Evolutionary conservation across 2,888 invertebrate species (phyloP).

Genomic region (Harpalus rubripes): DNA sequence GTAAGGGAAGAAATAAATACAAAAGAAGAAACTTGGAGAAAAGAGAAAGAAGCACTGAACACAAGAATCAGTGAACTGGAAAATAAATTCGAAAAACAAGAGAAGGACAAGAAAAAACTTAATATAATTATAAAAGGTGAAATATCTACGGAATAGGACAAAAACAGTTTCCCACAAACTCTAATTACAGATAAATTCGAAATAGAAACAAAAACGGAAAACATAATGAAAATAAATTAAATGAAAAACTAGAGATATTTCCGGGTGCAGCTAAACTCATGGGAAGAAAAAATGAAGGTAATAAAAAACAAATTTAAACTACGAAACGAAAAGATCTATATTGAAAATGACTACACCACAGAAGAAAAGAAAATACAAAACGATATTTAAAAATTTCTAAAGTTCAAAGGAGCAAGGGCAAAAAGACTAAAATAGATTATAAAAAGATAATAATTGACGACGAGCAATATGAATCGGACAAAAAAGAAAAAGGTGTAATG

Average conservation of each 20-base stretch:
- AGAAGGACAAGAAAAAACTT: not conserved
- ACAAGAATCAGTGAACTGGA: not conserved
- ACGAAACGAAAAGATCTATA: not conserved
- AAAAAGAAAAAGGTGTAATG: no score
- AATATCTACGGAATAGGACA: not conserved
- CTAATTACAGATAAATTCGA: not conserved
- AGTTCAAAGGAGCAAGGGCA: not conserved
- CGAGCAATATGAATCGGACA: no score
- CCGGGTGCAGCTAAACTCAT: not conserved
- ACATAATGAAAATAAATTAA: not conserved
- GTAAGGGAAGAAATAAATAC: not conserved
- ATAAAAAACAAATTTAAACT: not conserved
- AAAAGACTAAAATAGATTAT: not conserved
- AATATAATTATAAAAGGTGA: not conserved
- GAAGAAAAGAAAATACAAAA: not conserved
- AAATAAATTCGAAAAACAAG: not conserved
- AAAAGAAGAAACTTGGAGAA: conserved; percentile 11
- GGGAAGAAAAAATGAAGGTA: not conserved
- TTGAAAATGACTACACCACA: conserved; percentile 2
- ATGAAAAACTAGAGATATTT: not conserved
- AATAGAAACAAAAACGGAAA: not conserved
- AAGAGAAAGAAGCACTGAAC: not conserved
- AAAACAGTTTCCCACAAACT: not conserved
- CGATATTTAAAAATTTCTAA: not conserved
- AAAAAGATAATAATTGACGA: no score